Evolutionary conservation across 2,113 vertebrate species (phyloP).

Genomic region (Lagopus leucura): DNA sequence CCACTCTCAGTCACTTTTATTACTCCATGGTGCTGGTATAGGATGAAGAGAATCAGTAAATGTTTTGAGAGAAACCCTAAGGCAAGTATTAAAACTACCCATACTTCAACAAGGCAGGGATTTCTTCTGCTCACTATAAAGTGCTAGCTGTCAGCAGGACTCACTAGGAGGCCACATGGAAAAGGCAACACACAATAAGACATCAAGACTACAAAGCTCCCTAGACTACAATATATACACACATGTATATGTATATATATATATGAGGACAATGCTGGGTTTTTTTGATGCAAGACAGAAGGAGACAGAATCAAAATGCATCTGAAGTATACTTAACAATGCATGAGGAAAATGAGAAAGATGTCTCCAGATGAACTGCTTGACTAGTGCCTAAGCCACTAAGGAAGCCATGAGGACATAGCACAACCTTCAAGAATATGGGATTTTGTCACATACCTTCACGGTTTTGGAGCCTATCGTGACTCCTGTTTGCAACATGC

Average conservation of each 20-base stretch:
- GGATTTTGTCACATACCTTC: conserved; percentile 80
- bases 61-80: conserved; percentile 33
- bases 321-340: neutral
- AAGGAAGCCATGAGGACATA: neutral
- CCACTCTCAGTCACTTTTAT: neutral
- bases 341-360: neutral
- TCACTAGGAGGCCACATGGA: neutral
- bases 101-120: neutral
- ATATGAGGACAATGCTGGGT: too few species aligned
- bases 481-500: conserved; percentile 89
- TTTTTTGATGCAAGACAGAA: neutral
- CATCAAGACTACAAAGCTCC: conserved; percentile 33
- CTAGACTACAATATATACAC: neutral
- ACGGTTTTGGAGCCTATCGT: conserved; percentile 87
- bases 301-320: neutral
- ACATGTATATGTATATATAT: neutral
- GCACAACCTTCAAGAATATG: neutral
- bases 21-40: conserved; percentile 26
- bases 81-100: conserved; percentile 27
- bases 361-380: neutral
- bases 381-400: neutral
- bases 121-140: conserved; percentile 8
- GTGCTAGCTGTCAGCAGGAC: conserved; percentile 2
- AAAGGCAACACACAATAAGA: conserved; percentile 7
- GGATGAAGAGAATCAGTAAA: conserved; percentile 53